These are phyloP conservation scores for Macropus fuliginosus DNA, from an alignment of 2,797 vertebrate species.

Conservation along the genomic window DNA sequence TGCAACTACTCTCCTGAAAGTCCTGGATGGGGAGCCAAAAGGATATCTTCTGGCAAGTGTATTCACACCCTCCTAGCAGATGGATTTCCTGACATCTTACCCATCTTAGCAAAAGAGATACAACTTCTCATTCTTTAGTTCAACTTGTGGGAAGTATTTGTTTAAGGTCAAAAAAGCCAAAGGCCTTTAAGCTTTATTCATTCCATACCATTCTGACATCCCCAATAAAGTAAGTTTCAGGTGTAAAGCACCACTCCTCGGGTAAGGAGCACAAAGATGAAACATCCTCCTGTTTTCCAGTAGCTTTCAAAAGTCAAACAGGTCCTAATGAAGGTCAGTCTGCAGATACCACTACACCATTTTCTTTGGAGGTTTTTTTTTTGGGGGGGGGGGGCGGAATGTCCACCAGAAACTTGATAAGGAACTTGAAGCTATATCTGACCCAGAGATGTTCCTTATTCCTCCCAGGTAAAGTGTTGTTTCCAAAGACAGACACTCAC, in stretches of 20 bases:
- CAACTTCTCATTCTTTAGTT: neutral
- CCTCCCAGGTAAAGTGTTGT: neutral
- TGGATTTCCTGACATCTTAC: neutral
- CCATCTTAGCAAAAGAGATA: neutral
- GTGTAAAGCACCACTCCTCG: neutral
- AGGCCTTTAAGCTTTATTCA: neutral
- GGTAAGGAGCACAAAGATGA: neutral
- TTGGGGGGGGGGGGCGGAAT: too few species aligned
- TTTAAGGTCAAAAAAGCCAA: neutral
- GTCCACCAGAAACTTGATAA: neutral
- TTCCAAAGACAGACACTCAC: neutral
- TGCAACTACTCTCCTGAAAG: neutral
- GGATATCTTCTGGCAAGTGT: neutral
- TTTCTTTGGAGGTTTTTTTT: neutral
- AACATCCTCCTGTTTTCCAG: neutral
- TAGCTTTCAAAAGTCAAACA: neutral
- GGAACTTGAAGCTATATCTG: neutral
- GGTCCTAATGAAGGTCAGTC: neutral
- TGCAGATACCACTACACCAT: neutral
- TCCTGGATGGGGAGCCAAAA: neutral
- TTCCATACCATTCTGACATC: neutral
- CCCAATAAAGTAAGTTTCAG: neutral
- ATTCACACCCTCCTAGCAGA: neutral
- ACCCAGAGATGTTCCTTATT: neutral
- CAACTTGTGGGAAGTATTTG: neutral